These are phyloP conservation scores for Hestina assimilis DNA, from an alignment of 1,140 invertebrate species.

Conservation along the genomic window DNA sequence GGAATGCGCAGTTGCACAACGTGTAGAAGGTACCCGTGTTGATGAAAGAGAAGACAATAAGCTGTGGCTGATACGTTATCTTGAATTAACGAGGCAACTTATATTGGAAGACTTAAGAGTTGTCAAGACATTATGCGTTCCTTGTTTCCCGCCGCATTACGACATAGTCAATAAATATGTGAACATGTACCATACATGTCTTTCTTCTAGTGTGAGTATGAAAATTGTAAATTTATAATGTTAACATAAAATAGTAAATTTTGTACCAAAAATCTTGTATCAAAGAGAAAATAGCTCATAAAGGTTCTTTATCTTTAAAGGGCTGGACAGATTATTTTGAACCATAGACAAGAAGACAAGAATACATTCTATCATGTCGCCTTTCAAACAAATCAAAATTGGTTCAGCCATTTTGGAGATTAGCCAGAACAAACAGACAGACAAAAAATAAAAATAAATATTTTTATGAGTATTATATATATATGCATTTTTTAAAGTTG, in stretches of 20 bases:
- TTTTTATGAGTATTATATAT: neutral
- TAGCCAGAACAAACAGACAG: too few relatives aligned
- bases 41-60: constrained; percentile 95
- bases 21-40: constrained; percentile 93
- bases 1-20: constrained; percentile 89
- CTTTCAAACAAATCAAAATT: too few relatives aligned
- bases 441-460: too few relatives aligned
- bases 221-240: too few relatives aligned
- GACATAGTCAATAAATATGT: constrained; percentile 95
- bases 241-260: too few relatives aligned
- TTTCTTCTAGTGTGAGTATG: constrained; percentile 89
- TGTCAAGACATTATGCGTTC: constrained; percentile 94
- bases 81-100: constrained; percentile 89
- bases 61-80: constrained; percentile 93
- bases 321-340: too few relatives aligned
- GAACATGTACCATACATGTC: constrained; percentile 94
- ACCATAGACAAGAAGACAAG: too few relatives aligned
- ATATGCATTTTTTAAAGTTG: neutral
- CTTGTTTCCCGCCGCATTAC: constrained; percentile 97
- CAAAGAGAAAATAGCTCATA: too few relatives aligned
- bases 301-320: too few relatives aligned
- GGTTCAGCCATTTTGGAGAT: too few relatives aligned
- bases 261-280: too few relatives aligned
- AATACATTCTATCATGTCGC: too few relatives aligned
- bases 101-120: constrained; percentile 95